A percentile compares a stretch with the other conserved stretches of the same genome.
Evolutionary conservation across 2,797 vertebrate genomes (phyloP).

Genomic region (Gila robusta): DNA sequence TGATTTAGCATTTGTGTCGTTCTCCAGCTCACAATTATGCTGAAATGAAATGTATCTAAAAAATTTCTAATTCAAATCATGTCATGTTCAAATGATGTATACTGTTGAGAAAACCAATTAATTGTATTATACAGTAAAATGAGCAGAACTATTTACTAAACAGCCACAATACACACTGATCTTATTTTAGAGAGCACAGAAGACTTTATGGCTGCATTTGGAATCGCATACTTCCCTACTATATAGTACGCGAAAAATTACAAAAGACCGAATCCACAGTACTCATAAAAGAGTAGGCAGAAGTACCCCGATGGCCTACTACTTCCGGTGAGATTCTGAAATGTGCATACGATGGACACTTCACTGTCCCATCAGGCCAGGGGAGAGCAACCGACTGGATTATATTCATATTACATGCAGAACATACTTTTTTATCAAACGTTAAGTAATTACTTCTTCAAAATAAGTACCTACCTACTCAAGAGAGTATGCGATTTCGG

Average conservation of each 20-base stretch:
- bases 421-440: not conserved
- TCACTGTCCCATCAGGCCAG: not conserved
- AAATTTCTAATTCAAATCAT: not conserved
- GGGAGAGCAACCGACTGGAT: not conserved
- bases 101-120: not conserved
- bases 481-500: not conserved
- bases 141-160: not conserved
- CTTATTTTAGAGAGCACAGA: not conserved
- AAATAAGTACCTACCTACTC: not conserved
- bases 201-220: not conserved
- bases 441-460: not conserved
- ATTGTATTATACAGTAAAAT: not conserved
- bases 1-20: not conserved
- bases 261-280: not conserved
- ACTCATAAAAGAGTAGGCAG: not conserved
- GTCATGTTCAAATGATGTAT: too few relatives aligned
- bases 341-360: not conserved
- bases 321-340: not conserved
- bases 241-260: not conserved
- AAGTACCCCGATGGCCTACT: not conserved
- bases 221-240: not conserved
- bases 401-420: not conserved
- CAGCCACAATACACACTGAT: not conserved
- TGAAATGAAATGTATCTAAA: not conserved
- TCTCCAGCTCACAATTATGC: not conserved